Evolutionary conservation across 2,888 invertebrate species (phyloP), one percentile per base, ranked within the genome.

Genomic region (Itoplectis maculator): DNA sequence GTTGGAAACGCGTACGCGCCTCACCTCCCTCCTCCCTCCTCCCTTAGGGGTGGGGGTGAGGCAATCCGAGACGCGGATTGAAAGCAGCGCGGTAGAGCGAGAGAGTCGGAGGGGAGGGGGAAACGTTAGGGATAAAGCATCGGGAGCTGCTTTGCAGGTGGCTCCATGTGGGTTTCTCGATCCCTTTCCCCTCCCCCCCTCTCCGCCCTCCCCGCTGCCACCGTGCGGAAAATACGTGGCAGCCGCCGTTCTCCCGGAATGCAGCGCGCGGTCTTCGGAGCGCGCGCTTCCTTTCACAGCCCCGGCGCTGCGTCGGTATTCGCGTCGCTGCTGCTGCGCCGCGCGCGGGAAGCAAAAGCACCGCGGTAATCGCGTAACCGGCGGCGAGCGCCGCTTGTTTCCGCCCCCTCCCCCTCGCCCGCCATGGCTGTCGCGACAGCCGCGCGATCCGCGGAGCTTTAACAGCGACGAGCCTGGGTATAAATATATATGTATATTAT

Each of bases 91-190:
- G 29, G 3, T 29, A 49, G 47, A n/a, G n/a, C 4, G 56, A 15
- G 45, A 3, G 15, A 35, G 35, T 13, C 13, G n/a, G 42, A 45
- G 20, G 45, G 4, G 7, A 18, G 51, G n/a, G n/a, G n/a, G 29
- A 29, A 54, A 54, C 5, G 20, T 6, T 45, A 11, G 29, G 66
- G 15, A 47, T 13, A 40, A 63, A 29, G 61, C 63, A 37, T 75
- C n/a, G 45, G 23, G 72, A 70, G 40, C 65, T 73, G 77, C 77
- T 81, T 66, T 56, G 63, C 51, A 40, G 65, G 81, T 59, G 70
- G 73, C 73, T 77, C 15, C 73, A 40, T 54, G 54, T 35, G 66
- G 61, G 49, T 81, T 81, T 68, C 76, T 68, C 61, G 54, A 20
- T 40, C 73, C 77, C 29, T 5, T 3, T 5, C 29, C 29, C 29